A percentile compares a stretch with the other conserved stretches of the same genome.
phyloP scores from a whole-genome alignment of 1,140 invertebrate species.

The Nymphalis io region DNA sequence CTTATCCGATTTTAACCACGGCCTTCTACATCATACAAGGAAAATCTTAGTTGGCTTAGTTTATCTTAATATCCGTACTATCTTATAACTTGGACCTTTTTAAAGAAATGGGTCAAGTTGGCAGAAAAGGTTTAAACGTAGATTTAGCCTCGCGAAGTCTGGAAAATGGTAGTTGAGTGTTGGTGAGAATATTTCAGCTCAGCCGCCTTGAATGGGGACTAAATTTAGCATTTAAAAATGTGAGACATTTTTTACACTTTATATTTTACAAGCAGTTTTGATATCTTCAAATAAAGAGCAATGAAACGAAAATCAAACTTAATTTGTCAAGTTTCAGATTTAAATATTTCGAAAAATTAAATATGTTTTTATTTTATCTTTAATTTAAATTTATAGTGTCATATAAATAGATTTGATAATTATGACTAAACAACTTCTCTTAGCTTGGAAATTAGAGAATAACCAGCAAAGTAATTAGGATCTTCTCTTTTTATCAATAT shows the following conservation, averaged over 20 bases:
- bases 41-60: neutral
- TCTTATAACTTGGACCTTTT: constrained; percentile 25
- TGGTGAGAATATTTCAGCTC: constrained; percentile 39
- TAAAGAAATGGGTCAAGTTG: constrained; percentile 54
- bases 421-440: too few species aligned
- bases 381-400: too few species aligned
- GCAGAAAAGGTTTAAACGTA: constrained; percentile 57
- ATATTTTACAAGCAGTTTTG: neutral
- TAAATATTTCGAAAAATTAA: too few species aligned
- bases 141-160: constrained; percentile 55
- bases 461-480: too few species aligned
- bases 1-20: too few species aligned
- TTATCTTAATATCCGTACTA: neutral
- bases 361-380: too few species aligned
- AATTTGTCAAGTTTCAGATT: too few species aligned
- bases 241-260: constrained; percentile 20
- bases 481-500: too few species aligned
- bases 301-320: too few species aligned
- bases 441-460: too few species aligned
- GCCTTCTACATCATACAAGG: neutral
- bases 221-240: constrained; percentile 37
- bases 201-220: constrained; percentile 34
- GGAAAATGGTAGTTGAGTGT: constrained; percentile 44
- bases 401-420: too few species aligned
- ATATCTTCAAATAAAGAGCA: neutral